Conservation (phyloP, 2,797 vertebrate species). For the Odontamblyopus lacepedii region DNA sequence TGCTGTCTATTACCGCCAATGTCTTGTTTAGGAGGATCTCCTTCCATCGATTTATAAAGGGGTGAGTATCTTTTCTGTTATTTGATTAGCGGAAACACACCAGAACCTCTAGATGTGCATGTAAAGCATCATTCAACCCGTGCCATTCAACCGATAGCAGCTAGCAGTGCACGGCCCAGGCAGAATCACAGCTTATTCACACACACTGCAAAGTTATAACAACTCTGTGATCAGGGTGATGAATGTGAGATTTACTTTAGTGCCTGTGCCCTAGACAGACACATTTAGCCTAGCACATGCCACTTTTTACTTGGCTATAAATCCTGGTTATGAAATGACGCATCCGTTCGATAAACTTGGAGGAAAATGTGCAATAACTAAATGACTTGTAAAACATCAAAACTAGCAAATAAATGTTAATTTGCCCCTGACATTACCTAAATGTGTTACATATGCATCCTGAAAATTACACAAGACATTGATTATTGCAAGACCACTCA, state of each 20-base stretch:
- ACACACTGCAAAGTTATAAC: background rate
- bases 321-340: background rate
- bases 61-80: slow-evolving; percentile 47
- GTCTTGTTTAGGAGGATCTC: slow-evolving; percentile 25
- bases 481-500: background rate
- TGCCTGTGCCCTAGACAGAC: background rate
- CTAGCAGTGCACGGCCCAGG: background rate
- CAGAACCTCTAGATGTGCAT: background rate
- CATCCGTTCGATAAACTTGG: background rate
- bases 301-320: background rate
- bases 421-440: background rate
- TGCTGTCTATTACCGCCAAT: slow-evolving; percentile 10
- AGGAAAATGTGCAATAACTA: background rate
- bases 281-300: background rate
- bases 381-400: background rate
- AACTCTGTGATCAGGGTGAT: background rate
- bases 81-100: background rate
- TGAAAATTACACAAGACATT: background rate
- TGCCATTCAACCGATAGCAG: slow-evolving; percentile 28
- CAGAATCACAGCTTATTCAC: background rate
- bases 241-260: no score
- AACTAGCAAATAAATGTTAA: background rate
- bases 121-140: background rate
- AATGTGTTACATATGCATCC: background rate
- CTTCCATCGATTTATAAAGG: slow-evolving; percentile 30